Conservation (phyloP, 2,888 invertebrate genomes). For the Caenorhabditis sp. region DNA sequence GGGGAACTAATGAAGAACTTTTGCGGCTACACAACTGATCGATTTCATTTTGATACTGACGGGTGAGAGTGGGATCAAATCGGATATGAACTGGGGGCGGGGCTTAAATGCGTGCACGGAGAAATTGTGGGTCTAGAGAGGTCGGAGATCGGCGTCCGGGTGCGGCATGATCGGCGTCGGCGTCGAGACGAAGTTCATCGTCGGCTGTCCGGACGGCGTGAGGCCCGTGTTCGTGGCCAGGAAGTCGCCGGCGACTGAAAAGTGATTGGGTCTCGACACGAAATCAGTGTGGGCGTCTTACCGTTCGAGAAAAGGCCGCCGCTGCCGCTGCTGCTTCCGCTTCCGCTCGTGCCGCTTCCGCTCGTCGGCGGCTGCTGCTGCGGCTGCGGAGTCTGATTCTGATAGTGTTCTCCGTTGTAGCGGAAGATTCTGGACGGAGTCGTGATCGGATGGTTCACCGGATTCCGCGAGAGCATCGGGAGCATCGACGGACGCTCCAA, state of each 20-base stretch:
- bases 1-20: too few relatives aligned
- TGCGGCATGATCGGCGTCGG: slow-evolving; percentile 57
- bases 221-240: slow-evolving; percentile 58
- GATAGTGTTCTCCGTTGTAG: slow-evolving; percentile 15
- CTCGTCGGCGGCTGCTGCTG: too few relatives aligned
- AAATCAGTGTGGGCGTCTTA: too few relatives aligned
- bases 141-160: slow-evolving; percentile 59
- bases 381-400: slow-evolving; percentile 17
- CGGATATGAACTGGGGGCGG: not conserved
- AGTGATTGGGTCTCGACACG: not conserved
- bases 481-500: slow-evolving; percentile 46
- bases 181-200: slow-evolving; percentile 55
- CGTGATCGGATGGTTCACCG: slow-evolving; percentile 21
- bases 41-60: too few relatives aligned
- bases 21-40: too few relatives aligned
- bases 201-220: slow-evolving; percentile 60
- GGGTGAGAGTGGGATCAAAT: too few relatives aligned
- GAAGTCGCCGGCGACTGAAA: slow-evolving; percentile 33
- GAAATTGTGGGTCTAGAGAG: slow-evolving; percentile 40
- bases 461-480: slow-evolving; percentile 34
- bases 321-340: too few relatives aligned
- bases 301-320: too few relatives aligned
- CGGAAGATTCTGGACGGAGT: slow-evolving; percentile 41
- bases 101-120: too few relatives aligned
- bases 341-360: too few relatives aligned